Evolutionary conservation across 2,113 vertebrate species (phyloP), one percentile per base, ranked within the genome.

Genomic region (Lampris megalopsis): DNA sequence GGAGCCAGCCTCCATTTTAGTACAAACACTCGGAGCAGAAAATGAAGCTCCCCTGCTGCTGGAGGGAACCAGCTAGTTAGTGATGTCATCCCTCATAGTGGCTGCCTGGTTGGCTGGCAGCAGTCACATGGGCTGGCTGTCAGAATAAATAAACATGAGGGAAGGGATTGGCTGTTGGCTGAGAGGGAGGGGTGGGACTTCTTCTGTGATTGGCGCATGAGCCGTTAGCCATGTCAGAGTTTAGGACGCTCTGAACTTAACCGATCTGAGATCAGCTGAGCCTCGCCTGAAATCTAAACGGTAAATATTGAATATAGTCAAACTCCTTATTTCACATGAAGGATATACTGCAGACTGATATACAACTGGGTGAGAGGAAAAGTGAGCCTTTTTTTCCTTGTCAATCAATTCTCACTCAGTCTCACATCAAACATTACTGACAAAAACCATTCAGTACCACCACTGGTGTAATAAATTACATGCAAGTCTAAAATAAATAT

Each of bases 1-100:
- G 94, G 93, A 95, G 92, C 88, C 96, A 92, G 96, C 95, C 97
- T 99, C 97, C 97, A 99, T 99, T 98, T 98, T 98, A 99, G 95
- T 96, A 96, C 88, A 80, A 93, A 90, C 84, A 77, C 93, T 91
- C 83, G 53, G 94, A 95, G 93, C 94, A 95, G 96, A 98, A 97
- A 97, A 96, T 95, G 96, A 97, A 95, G 96, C 96, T 96, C 94
- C 95, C 86, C 96, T 96, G 96, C 96, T 95, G 96, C 97, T 97
- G 96, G 97, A 99, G 96, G 97, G 96, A 98, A 96, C 94, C 94
- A 95, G 96, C 96, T 95, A 91, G 88, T 80, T 78, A 89, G 95
- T 98, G 97, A 99, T 92, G 98, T 99, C 97, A 98, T 92, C 91
- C 82, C 77, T 70, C 68, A 91, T 90, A 90, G 85, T 79, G 80